These are phyloP conservation scores for Nyctalus aviator DNA, from an alignment of 2,797 vertebrate species.

Conservation along the genomic window DNA sequence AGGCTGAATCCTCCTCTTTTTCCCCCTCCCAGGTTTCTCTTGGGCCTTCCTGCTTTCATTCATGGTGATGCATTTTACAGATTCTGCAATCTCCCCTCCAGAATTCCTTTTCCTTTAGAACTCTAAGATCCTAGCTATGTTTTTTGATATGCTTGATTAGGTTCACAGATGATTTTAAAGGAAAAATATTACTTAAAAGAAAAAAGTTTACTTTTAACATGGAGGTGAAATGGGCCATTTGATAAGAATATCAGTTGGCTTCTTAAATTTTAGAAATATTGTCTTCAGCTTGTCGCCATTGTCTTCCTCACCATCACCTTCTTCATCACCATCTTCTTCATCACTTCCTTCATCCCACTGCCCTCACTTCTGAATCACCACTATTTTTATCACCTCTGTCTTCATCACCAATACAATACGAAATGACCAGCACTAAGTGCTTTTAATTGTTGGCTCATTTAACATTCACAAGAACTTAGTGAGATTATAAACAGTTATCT, in stretches of 20 bases:
- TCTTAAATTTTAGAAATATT: background rate
- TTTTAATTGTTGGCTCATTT: background rate
- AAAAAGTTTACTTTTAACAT: background rate
- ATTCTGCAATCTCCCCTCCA: background rate
- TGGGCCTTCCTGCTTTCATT: background rate
- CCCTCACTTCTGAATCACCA: background rate
- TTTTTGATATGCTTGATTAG: background rate
- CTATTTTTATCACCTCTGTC: background rate
- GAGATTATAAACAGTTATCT: fast-evolving
- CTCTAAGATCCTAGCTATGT: background rate
- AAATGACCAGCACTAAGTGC: no score
- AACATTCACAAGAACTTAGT: background rate
- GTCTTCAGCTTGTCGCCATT: fast-evolving
- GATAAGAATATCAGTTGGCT: background rate
- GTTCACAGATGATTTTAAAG: background rate
- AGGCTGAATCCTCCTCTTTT: background rate
- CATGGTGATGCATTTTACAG: background rate
- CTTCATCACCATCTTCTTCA: background rate
- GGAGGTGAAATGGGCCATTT: background rate
- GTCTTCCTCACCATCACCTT: no score
- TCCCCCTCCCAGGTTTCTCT: background rate
- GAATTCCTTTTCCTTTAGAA: background rate
- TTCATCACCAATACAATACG: background rate
- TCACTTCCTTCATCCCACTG: background rate
- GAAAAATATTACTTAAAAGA: background rate